phyloP scores from a whole-genome alignment of 30 jellyfish, hydroid and myxozoan genomes.

The Pseudorhiza aurosa region DNA sequence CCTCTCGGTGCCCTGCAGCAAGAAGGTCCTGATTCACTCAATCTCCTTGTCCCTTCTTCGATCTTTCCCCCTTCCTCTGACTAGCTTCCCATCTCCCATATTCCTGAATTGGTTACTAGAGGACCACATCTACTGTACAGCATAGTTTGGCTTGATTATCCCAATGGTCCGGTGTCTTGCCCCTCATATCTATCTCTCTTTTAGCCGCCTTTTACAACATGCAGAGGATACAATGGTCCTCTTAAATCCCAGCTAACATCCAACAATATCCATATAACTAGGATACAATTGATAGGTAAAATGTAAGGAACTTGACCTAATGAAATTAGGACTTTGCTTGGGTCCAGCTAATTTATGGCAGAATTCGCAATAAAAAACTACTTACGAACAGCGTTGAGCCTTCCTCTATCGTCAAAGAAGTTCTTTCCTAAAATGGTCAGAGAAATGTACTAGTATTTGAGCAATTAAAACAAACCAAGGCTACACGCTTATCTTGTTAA shows the following conservation, averaged over 20 bases:
- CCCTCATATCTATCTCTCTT: background rate
- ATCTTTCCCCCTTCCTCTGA: too few relatives aligned
- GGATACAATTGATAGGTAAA: background rate
- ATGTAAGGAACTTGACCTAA: background rate
- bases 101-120: too few relatives aligned
- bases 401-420: conserved; percentile 67
- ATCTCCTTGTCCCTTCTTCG: too few relatives aligned
- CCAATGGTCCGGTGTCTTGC: too few relatives aligned
- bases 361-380: background rate
- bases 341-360: background rate
- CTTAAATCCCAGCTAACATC: background rate
- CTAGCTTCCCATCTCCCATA: too few relatives aligned
- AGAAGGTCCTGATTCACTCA: too few relatives aligned
- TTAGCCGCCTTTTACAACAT: background rate
- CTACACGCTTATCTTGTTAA: too few relatives aligned
- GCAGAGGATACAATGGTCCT: background rate
- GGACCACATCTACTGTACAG: too few relatives aligned
- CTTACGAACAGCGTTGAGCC: conserved; percentile 76
- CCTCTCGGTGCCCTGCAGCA: too few relatives aligned
- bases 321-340: background rate
- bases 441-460: background rate
- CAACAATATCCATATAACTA: background rate
- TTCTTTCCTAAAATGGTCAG: conserved; percentile 73
- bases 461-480: background rate
- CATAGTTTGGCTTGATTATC: too few relatives aligned